A percentile compares a stretch with the other conserved stretches of the same genome.
Conservation (phyloP, 2,888 invertebrate species). For the Sinelater perroti region DNA sequence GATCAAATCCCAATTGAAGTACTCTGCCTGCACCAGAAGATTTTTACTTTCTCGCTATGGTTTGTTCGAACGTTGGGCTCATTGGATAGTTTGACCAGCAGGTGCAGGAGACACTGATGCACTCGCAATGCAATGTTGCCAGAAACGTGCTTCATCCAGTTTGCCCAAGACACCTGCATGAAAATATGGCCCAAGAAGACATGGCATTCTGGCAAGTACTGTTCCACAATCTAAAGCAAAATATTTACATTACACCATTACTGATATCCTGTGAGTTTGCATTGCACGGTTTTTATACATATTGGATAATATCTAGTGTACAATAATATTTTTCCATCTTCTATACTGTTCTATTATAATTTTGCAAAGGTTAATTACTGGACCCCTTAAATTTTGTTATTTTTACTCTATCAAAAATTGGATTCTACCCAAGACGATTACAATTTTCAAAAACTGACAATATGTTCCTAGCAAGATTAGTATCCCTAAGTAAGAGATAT, state of each 20-base stretch:
- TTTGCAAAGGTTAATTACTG: no score
- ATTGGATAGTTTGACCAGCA: slow-evolving; percentile 76
- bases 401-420: no score
- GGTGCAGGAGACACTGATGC: slow-evolving; percentile 71
- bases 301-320: neutral
- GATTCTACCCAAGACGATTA: no score
- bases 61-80: slow-evolving; percentile 71
- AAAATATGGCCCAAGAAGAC: slow-evolving; percentile 76
- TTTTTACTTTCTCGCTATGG: slow-evolving; percentile 61
- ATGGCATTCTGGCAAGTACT: slow-evolving; percentile 75
- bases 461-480: no score
- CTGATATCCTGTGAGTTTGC: no score
- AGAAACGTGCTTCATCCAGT: slow-evolving; percentile 66
- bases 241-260: no score
- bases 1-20: slow-evolving; percentile 72
- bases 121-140: slow-evolving; percentile 59
- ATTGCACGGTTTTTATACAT: no score
- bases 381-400: no score
- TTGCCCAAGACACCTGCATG: slow-evolving; percentile 72
- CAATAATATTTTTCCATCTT: no score
- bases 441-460: no score
- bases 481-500: no score
- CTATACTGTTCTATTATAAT: no score
- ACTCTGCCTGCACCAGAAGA: slow-evolving; percentile 68
- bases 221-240: slow-evolving; percentile 64